Evolutionary conservation across 2,113 vertebrate genomes (phyloP).

Genomic region (Lepisosteus osseus): DNA sequence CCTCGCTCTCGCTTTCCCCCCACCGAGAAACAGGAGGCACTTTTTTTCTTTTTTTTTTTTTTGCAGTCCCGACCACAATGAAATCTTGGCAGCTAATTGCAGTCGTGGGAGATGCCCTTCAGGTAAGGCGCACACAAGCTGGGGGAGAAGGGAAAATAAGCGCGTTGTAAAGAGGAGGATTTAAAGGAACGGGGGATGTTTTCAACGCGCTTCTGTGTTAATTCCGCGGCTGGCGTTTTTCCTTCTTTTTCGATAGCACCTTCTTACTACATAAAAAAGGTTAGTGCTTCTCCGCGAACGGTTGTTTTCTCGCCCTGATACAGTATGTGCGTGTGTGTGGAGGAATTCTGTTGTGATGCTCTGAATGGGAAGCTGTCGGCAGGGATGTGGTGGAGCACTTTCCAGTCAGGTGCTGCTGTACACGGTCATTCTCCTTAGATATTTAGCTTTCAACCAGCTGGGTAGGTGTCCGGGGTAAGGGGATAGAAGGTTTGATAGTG

Average conservation of each 20-base stretch:
- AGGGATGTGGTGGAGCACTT: conserved; percentile 19
- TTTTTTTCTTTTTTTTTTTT: conserved; percentile 28
- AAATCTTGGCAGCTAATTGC: conserved; percentile 73
- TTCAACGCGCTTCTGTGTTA: conserved; percentile 37
- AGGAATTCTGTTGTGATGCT: conserved; percentile 23
- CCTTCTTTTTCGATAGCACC: conserved; percentile 34
- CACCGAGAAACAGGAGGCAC: conserved; percentile 46
- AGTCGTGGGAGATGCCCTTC: conserved; percentile 75
- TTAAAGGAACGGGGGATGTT: conserved; percentile 44
- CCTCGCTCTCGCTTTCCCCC: conserved; percentile 31
- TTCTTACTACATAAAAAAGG: conserved; percentile 37
- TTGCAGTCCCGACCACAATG: conserved; percentile 57
- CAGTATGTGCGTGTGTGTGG: conserved; percentile 20
- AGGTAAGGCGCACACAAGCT: conserved; percentile 60
- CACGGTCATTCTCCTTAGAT: too few species aligned
- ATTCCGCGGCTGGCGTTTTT: conserved; percentile 37
- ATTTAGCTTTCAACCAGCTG: neutral
- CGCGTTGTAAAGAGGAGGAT: conserved; percentile 32
- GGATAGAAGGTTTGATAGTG: too few species aligned
- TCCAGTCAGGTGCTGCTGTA: conserved; percentile 21
- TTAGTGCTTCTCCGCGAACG: conserved; percentile 32
- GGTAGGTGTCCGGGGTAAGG: neutral
- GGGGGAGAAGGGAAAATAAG: conserved; percentile 39
- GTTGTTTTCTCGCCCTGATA: conserved; percentile 1
- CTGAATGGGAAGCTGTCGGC: conserved; percentile 17